These are phyloP conservation scores for Panulirus ornatus DNA, from an alignment of 1,140 invertebrate genomes.

Conservation along the genomic window DNA sequence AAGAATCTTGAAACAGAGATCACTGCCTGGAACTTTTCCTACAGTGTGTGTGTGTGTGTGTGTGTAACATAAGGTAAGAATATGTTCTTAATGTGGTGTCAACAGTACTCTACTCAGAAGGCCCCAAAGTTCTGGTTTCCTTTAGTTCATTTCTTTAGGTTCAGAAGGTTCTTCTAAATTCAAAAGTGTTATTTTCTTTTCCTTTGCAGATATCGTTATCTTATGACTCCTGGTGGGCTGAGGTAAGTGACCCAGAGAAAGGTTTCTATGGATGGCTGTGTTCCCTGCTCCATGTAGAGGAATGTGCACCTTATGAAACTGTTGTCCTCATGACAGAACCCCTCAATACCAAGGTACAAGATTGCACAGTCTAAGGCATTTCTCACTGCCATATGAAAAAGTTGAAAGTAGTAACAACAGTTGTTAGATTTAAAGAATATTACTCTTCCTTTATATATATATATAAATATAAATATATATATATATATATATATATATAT, in stretches of 20 bases:
- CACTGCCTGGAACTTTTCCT: no score
- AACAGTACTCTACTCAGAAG: no score
- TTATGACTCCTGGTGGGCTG: conserved; percentile 84
- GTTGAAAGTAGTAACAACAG: background rate
- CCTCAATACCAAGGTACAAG: conserved; percentile 45
- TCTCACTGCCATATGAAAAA: background rate
- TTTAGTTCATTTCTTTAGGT: background rate
- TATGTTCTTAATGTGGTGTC: no score
- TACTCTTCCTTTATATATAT: no score
- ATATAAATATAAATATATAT: no score
- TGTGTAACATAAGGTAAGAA: no score
- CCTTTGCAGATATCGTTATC: conserved; percentile 84
- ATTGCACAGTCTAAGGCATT: conserved; percentile 50
- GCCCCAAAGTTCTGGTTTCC: no score
- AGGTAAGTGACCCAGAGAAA: conserved; percentile 87
- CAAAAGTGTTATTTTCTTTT: background rate
- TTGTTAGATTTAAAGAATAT: background rate
- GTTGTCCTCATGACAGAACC: conserved; percentile 79
- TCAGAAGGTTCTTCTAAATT: no score
- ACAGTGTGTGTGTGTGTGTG: no score
- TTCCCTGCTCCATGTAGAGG: conserved; percentile 83
- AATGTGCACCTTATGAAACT: conserved; percentile 84
- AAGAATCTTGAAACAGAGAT: no score
- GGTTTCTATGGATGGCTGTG: conserved; percentile 89
- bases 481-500: no score